Conservation (phyloP, 92 coral and sea anemone species). For the Phenganax subtilis region DNA sequence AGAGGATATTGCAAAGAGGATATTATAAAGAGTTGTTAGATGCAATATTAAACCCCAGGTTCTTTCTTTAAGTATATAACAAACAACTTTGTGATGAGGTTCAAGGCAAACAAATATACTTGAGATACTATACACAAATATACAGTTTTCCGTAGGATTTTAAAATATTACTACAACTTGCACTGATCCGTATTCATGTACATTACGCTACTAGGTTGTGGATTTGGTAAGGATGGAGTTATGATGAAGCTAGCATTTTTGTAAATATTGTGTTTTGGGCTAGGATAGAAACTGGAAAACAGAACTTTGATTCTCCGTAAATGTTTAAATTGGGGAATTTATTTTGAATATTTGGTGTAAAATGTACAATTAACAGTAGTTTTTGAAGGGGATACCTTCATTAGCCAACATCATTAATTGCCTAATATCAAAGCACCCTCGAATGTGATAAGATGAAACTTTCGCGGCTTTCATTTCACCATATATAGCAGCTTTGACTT, state of each 20-base stretch:
- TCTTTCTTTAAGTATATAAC: slow-evolving; percentile 6
- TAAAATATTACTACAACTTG: background rate
- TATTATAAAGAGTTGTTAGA: slow-evolving; percentile 2
- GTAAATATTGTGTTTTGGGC: background rate
- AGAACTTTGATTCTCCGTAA: background rate
- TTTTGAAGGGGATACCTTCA: slow-evolving; percentile 1
- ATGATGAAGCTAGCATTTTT: too few species aligned
- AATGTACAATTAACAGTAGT: background rate
- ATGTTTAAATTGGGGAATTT: background rate
- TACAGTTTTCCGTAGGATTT: background rate
- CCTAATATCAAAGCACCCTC: background rate
- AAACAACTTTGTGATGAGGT: slow-evolving; percentile 12
- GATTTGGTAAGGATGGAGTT: too few species aligned
- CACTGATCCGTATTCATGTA: background rate
- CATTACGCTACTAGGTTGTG: too few species aligned
- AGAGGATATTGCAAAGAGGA: slow-evolving; percentile 12
- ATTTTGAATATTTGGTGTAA: background rate
- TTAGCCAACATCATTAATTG: background rate
- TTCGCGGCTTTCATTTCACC: too few species aligned
- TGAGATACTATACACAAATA: background rate
- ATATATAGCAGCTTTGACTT: too few species aligned
- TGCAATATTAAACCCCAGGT: background rate
- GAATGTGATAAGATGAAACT: background rate
- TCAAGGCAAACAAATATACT: slow-evolving; percentile 18
- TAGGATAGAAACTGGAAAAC: background rate